phyloP scores from a whole-genome alignment of 2,888 invertebrate genomes.

The Caenorhabditis afra region DNA sequence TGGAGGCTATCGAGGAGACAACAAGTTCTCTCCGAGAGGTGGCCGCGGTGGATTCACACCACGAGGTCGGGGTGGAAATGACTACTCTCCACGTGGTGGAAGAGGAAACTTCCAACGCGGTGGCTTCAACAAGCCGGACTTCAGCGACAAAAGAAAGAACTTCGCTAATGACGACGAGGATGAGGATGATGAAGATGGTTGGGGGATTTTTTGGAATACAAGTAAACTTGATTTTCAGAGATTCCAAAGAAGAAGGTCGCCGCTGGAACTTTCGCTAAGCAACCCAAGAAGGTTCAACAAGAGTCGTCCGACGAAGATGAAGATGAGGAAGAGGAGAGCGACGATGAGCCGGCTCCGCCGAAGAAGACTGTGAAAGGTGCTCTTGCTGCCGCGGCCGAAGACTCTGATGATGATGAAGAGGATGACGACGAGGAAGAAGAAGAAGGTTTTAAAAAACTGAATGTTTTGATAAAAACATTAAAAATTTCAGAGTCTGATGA shows the following conservation, averaged over 20 bases:
- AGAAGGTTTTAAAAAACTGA: conserved; percentile 33
- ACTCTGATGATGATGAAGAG: conserved; percentile 58
- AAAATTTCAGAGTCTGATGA: conserved; percentile 34
- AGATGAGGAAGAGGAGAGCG: conserved; percentile 64
- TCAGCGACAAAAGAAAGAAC: conserved; percentile 63
- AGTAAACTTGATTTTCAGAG: conserved; percentile 4
- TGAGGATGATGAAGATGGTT: conserved; percentile 42
- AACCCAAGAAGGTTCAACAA: conserved; percentile 14
- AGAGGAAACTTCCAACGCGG: conserved; percentile 53
- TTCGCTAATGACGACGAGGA: conserved; percentile 66
- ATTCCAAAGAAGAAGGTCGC: conserved; percentile 57
- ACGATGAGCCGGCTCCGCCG: conserved; percentile 42
- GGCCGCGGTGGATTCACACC: conserved; percentile 62
- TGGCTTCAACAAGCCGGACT: conserved; percentile 34
- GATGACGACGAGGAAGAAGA: conserved; percentile 56
- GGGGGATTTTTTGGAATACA: too few species aligned
- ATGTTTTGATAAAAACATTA: neutral
- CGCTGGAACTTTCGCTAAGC: conserved; percentile 19
- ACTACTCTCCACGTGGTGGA: conserved; percentile 54
- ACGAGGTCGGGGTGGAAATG: conserved; percentile 59
- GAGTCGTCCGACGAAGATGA: conserved; percentile 61
- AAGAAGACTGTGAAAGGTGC: conserved; percentile 44
- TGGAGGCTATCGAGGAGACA: conserved; percentile 52
- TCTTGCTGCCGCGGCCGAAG: conserved; percentile 42
- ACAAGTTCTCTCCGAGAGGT: conserved; percentile 54